Evolutionary conservation across 2,113 vertebrate species (phyloP).

Genomic region (Sturnus vulgaris): DNA sequence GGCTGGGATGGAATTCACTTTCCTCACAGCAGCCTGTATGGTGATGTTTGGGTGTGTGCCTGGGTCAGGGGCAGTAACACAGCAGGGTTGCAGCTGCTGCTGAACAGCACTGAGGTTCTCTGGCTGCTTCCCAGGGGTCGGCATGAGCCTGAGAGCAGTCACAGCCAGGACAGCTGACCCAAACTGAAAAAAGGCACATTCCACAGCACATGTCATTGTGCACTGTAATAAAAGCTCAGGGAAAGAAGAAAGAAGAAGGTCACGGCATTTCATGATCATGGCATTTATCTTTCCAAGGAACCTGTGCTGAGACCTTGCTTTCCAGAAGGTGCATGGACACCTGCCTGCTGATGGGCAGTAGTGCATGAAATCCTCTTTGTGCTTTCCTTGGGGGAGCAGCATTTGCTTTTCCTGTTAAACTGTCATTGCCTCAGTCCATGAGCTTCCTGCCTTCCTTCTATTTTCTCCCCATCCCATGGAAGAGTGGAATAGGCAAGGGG

Average conservation of each 20-base stretch:
- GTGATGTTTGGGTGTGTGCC: neutral
- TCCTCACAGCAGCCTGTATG: rapidly evolving
- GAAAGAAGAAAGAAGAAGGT: neutral
- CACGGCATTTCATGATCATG: neutral
- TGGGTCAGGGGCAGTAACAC: neutral
- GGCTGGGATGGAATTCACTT: neutral
- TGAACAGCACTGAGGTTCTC: neutral
- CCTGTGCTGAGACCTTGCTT: neutral
- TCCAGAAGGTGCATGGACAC: neutral
- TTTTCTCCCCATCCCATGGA: neutral
- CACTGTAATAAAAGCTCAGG: neutral
- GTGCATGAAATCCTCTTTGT: neutral
- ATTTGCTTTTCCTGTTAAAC: neutral
- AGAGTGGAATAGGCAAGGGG: neutral
- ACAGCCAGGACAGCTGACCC: neutral
- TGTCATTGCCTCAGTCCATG: neutral
- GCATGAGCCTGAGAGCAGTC: rapidly evolving
- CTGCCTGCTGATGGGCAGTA: neutral
- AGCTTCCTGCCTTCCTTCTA: neutral
- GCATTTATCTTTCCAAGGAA: neutral
- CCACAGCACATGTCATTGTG: neutral
- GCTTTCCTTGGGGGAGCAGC: neutral
- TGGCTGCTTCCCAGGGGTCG: rapidly evolving
- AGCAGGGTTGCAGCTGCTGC: neutral
- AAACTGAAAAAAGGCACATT: neutral